A percentile compares a stretch with the other conserved stretches of the same genome.
Conservation (phyloP, 1,140 invertebrate genomes). For the Drosophila repleta region DNA sequence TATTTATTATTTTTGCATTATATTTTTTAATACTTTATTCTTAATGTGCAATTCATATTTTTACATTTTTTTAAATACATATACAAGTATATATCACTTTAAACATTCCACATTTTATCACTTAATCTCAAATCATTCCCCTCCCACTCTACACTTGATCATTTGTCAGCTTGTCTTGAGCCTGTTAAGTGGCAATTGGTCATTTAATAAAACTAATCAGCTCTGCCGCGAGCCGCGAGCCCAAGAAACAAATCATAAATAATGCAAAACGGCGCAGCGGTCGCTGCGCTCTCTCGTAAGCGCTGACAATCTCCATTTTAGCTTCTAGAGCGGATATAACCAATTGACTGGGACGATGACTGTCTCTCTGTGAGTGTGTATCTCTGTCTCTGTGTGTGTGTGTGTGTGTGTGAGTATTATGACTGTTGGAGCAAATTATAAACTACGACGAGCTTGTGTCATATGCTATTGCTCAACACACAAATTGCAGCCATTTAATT, state of each 20-base stretch:
- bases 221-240: neutral
- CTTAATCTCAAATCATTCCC: no score
- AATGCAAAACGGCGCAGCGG: slow-evolving; percentile 1
- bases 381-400: slow-evolving; percentile 5
- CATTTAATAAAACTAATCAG: slow-evolving; percentile 78
- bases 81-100: no score
- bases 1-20: no score
- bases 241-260: slow-evolving; percentile 51
- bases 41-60: no score
- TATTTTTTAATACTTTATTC: no score
- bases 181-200: slow-evolving; percentile 59
- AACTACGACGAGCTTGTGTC: slow-evolving; percentile 34
- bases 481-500: slow-evolving; percentile 81
- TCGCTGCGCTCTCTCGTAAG: neutral
- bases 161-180: slow-evolving; percentile 34
- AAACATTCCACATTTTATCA: neutral
- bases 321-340: slow-evolving; percentile 64
- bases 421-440: slow-evolving; percentile 42
- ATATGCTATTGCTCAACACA: slow-evolving; percentile 57
- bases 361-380: slow-evolving; percentile 15
- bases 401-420: slow-evolving; percentile 36
- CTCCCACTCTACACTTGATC: neutral
- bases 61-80: no score
- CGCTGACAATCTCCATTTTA: slow-evolving; percentile 69
- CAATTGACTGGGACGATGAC: slow-evolving; percentile 67